These are phyloP conservation scores for Aythya baeri DNA, from an alignment of 2,113 vertebrate species.

Conservation along the genomic window DNA sequence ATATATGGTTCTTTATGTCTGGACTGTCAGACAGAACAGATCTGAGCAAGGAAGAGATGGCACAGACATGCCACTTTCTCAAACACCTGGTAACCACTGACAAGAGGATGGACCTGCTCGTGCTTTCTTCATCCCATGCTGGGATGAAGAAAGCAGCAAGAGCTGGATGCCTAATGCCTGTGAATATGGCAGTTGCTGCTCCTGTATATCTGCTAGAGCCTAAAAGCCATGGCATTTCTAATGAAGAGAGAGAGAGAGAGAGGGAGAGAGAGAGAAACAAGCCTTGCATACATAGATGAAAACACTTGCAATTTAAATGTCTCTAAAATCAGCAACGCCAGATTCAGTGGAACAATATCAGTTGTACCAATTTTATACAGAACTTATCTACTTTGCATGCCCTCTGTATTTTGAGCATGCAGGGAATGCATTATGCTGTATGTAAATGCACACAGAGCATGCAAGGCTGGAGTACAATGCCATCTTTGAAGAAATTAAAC, in stretches of 20 bases:
- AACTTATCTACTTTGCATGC: not conserved
- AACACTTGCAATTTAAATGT: not conserved
- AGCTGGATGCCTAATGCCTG: not conserved
- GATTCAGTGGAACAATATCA: not conserved
- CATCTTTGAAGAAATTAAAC: constrained; percentile 25
- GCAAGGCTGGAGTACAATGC: not conserved
- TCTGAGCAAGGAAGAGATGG: not conserved
- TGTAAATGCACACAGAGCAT: not conserved
- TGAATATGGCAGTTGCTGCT: not conserved
- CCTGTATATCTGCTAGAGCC: not conserved
- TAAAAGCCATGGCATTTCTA: not conserved
- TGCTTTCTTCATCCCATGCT: not conserved
- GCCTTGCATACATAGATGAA: not conserved
- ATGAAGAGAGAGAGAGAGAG: not conserved
- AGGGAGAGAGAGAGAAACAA: not conserved
- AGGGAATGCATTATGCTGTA: not conserved
- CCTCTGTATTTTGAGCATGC: not conserved
- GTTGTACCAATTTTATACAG: not conserved
- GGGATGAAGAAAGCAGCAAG: not conserved
- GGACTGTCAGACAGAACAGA: not conserved
- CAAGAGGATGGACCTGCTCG: not conserved
- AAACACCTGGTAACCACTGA: not conserved
- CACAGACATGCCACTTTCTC: not conserved
- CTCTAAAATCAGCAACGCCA: not conserved
- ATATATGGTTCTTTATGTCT: not conserved